Percentiles rank a stretch among this genome's conserved stretches.
Evolutionary conservation across 2,113 vertebrate species (phyloP).

Genomic region (Pseudorhombus dupliciocellatus): DNA sequence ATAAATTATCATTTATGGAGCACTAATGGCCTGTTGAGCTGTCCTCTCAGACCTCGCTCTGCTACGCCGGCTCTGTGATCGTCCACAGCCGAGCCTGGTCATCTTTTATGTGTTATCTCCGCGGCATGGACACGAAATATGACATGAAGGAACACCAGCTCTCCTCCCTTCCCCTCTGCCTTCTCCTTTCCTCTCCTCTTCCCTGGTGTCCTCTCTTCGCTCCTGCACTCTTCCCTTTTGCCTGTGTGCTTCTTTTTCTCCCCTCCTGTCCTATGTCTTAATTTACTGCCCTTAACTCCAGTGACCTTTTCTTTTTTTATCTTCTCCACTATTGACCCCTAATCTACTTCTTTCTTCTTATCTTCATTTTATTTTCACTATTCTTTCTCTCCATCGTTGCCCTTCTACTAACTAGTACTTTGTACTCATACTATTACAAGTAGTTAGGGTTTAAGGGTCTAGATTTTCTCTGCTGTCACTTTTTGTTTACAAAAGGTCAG

Average conservation of each 20-base stretch:
- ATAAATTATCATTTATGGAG: slow-evolving; percentile 82
- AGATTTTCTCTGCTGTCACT: no score
- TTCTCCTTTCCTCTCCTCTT: slow-evolving; percentile 7
- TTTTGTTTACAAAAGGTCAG: no score
- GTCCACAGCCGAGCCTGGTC: slow-evolving; percentile 41
- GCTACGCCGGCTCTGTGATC: slow-evolving; percentile 24
- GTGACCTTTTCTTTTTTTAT: background rate
- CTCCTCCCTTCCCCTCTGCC: slow-evolving; percentile 32
- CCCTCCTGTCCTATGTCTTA: background rate
- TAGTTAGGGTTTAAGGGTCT: background rate
- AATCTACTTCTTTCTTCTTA: background rate
- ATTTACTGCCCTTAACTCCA: background rate
- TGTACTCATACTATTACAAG: background rate
- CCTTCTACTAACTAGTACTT: no score
- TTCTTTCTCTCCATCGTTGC: no score
- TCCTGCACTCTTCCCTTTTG: background rate
- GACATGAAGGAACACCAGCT: slow-evolving; percentile 52
- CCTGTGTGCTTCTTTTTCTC: no score
- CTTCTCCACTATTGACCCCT: background rate
- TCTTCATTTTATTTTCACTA: background rate
- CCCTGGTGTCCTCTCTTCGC: background rate
- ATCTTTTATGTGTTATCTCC: slow-evolving; percentile 48
- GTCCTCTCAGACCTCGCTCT: slow-evolving; percentile 67
- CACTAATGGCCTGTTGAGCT: slow-evolving; percentile 76
- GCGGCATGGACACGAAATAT: slow-evolving; percentile 17